phyloP scores from a whole-genome alignment of 1,140 invertebrate genomes.

The Drosophila chauvacae region DNA sequence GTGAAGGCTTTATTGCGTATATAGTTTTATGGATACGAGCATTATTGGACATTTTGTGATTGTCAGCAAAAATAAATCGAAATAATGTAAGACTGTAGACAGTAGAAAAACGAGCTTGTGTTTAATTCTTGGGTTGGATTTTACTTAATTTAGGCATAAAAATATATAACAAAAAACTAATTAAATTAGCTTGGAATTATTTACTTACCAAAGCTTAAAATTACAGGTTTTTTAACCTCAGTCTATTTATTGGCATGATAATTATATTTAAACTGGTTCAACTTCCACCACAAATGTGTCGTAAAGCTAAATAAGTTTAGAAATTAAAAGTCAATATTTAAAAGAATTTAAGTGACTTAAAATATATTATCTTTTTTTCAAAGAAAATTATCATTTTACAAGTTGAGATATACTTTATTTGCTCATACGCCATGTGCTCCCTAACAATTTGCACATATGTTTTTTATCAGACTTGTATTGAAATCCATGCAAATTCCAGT shows the following conservation, averaged over 20 bases:
- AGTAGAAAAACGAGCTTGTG: background rate
- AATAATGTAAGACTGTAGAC: constrained; percentile 66
- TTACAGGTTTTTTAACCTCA: too few relatives aligned
- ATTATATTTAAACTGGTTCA: background rate
- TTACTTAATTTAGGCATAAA: background rate
- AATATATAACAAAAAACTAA: background rate
- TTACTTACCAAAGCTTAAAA: background rate
- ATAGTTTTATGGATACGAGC: constrained; percentile 52
- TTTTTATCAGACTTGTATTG: background rate
- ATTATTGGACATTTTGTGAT: constrained; percentile 59
- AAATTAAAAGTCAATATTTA: too few relatives aligned
- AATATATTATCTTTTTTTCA: background rate
- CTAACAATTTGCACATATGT: constrained; percentile 1
- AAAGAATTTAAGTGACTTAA: background rate
- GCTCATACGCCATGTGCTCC: background rate
- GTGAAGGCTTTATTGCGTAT: constrained; percentile 65
- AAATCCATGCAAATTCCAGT: background rate
- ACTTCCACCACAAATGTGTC: too few relatives aligned
- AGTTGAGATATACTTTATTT: background rate
- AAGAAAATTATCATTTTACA: background rate
- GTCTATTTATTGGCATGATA: background rate
- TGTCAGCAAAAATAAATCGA: constrained; percentile 63
- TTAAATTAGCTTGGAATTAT: background rate
- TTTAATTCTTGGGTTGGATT: constrained; percentile 9
- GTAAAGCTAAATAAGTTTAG: background rate